Percentiles rank a stretch among this genome's conserved stretches.
Conservation (phyloP, 2,888 invertebrate genomes). For the Alitta virens region DNA sequence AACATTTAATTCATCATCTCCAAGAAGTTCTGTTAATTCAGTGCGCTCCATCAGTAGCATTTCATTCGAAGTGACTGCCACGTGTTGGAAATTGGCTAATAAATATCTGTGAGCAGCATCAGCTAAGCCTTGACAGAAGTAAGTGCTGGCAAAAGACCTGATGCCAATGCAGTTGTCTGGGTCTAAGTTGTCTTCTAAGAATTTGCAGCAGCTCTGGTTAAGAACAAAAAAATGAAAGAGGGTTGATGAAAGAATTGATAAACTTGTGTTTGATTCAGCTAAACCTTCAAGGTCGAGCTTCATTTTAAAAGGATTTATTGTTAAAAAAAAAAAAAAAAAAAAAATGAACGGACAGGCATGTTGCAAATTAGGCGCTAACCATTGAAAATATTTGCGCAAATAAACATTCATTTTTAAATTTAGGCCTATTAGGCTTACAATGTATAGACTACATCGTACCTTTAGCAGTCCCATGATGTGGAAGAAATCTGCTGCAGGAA, state of each 20-base stretch:
- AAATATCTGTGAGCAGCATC: conserved; percentile 68
- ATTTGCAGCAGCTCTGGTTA: conserved; percentile 70
- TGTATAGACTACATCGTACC: conserved; percentile 2
- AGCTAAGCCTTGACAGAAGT: conserved; percentile 73
- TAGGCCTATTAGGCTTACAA: too few species aligned
- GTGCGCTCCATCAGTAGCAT: conserved; percentile 45
- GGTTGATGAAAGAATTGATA: too few species aligned
- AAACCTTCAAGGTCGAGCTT: too few species aligned
- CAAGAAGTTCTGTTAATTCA: conserved; percentile 30
- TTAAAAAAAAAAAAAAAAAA: background rate
- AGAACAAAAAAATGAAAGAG: background rate
- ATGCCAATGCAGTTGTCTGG: conserved; percentile 82
- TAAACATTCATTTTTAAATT: too few species aligned
- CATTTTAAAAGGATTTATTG: too few species aligned
- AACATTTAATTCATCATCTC: conserved; percentile 52
- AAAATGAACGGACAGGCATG: background rate
- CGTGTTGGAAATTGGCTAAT: conserved; percentile 59
- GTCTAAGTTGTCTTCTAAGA: conserved; percentile 68
- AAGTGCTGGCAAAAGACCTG: conserved; percentile 76
- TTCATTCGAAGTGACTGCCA: conserved; percentile 39
- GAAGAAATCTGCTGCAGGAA: conserved; percentile 85
- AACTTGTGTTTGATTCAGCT: too few species aligned
- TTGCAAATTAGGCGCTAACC: background rate
- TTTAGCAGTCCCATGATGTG: conserved; percentile 79
- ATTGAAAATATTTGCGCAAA: too few species aligned